These are phyloP conservation scores for Scolopax rusticola DNA, from an alignment of 2,797 vertebrate species.

Conservation along the genomic window DNA sequence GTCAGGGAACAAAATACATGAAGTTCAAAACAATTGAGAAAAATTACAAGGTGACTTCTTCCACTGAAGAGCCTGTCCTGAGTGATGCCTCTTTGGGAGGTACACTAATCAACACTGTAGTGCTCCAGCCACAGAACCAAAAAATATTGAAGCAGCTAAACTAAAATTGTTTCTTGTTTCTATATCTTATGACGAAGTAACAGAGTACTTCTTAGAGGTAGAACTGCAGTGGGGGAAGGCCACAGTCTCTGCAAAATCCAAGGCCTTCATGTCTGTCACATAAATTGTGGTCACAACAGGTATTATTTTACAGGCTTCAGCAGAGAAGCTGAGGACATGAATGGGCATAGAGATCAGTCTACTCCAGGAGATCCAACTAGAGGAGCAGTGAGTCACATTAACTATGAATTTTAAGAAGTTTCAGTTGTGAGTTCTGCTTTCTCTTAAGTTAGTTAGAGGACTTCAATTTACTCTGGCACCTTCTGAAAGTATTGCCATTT, in stretches of 20 bases:
- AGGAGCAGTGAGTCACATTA: rapidly evolving
- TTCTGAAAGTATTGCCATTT: background rate
- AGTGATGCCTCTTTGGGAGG: background rate
- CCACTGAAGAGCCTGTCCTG: background rate
- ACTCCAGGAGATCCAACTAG: background rate
- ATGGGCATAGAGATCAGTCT: background rate
- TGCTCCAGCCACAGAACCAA: background rate
- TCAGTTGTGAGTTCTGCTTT: background rate
- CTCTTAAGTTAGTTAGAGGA: background rate
- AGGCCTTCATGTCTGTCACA: background rate
- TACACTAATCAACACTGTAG: background rate
- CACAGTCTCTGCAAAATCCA: background rate
- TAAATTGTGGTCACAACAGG: background rate
- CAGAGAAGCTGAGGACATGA: background rate
- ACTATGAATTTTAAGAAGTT: background rate
- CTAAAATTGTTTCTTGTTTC: background rate
- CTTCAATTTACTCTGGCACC: background rate
- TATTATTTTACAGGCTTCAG: background rate
- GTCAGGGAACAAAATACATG: background rate
- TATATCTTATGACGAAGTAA: background rate
- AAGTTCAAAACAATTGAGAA: background rate
- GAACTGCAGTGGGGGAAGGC: background rate
- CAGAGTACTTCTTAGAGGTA: background rate
- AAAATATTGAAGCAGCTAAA: background rate
- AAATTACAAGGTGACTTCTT: background rate